phyloP scores from a whole-genome alignment of 2,888 invertebrate genomes.

The Noctua janthina region DNA sequence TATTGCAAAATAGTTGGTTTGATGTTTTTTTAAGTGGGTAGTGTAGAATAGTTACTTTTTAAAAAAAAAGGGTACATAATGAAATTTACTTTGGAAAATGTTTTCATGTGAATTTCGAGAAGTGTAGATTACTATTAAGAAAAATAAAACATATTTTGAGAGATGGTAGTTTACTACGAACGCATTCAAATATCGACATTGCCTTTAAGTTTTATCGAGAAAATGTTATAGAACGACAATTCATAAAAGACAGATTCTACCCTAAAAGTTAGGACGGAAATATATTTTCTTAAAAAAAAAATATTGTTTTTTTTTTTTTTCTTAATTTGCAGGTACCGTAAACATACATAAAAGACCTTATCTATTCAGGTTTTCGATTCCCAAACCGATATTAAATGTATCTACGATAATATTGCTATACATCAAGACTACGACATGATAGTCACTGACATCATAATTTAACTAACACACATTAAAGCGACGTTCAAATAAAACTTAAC shows the following conservation, averaged over 20 bases:
- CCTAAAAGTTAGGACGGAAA: slow-evolving; percentile 62
- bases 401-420: slow-evolving; percentile 85
- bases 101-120: not conserved
- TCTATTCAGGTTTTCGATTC: slow-evolving; percentile 50
- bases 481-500: slow-evolving; percentile 58
- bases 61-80: not conserved
- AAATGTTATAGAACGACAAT: slow-evolving; percentile 33
- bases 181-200: slow-evolving; percentile 11
- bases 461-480: slow-evolving; percentile 75
- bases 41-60: not conserved
- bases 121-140: not conserved
- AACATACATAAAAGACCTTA: slow-evolving; percentile 12
- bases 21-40: not conserved
- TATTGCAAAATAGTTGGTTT: not conserved
- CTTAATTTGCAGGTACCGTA: not conserved
- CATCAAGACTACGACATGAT: slow-evolving; percentile 81
- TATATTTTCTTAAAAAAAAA: slow-evolving; percentile 38
- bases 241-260: slow-evolving; percentile 36
- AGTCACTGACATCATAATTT: slow-evolving; percentile 69
- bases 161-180: slow-evolving; percentile 15
- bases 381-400: slow-evolving; percentile 84
- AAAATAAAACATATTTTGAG: slow-evolving; percentile 34
- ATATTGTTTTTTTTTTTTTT: not conserved
- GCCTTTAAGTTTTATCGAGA: slow-evolving; percentile 13
- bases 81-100: not conserved